Evolutionary conservation across 1,140 invertebrate genomes (phyloP).

Genomic region (Solenopsis invicta): DNA sequence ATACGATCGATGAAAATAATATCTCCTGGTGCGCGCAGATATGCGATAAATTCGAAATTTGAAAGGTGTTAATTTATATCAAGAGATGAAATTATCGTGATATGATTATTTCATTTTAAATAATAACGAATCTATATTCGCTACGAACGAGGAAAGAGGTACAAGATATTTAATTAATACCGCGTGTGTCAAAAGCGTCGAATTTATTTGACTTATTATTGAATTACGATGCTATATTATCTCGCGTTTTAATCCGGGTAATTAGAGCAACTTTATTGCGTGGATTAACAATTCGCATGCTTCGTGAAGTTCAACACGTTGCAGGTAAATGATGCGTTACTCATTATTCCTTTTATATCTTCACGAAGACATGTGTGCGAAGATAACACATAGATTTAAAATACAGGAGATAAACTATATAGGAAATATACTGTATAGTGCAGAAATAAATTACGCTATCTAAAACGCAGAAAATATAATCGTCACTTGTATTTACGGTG

Average conservation of each 20-base stretch:
- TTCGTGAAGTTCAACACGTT: background rate
- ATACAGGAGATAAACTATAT: background rate
- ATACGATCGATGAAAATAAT: background rate
- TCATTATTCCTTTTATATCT: background rate
- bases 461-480: background rate
- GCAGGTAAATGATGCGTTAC: background rate
- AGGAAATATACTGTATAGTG: background rate
- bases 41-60: conserved; percentile 8
- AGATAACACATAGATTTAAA: conserved; percentile 13
- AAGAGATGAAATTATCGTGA: background rate
- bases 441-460: background rate
- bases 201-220: conserved; percentile 11
- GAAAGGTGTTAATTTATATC: background rate
- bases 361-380: background rate
- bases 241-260: background rate
- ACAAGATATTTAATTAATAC: conserved; percentile 12
- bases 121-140: background rate
- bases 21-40: background rate
- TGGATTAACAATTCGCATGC: background rate
- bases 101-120: conserved; percentile 9
- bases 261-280: conserved; percentile 35
- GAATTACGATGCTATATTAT: conserved; percentile 25
- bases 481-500: background rate
- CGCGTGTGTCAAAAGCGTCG: background rate
- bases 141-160: background rate